Percentiles rank a stretch among this genome's conserved stretches.
Conservation (phyloP, 2,797 vertebrate species). For the Aplochiton taeniatus region DNA sequence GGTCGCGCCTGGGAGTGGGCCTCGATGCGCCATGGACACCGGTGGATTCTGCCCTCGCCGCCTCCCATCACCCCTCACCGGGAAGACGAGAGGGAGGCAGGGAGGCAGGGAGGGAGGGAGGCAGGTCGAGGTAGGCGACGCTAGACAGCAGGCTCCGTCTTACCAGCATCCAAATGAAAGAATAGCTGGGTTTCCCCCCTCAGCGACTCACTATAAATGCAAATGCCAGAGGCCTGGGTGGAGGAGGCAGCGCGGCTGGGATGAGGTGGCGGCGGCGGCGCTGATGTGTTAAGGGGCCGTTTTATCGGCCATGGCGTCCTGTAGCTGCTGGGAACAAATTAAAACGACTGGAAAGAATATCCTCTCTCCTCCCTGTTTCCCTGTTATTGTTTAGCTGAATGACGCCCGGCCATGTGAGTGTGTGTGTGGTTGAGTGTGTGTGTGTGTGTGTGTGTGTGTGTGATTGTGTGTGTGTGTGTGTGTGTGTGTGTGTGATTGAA, state of each 20-base stretch:
- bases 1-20: conserved; percentile 2
- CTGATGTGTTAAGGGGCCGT: conserved; percentile 40
- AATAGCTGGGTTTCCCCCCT: conserved; percentile 42
- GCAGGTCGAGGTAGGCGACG: conserved; percentile 12
- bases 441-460: not conserved
- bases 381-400: conserved; percentile 26
- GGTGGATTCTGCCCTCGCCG: conserved; percentile 12
- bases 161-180: conserved; percentile 49
- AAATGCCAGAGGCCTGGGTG: conserved; percentile 43
- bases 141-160: conserved; percentile 26
- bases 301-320: conserved; percentile 36
- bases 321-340: conserved; percentile 39
- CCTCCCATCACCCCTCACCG: not conserved
- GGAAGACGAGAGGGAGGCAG: conserved; percentile 1
- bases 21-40: conserved; percentile 11
- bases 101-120: not conserved
- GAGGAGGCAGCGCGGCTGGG: conserved; percentile 7
- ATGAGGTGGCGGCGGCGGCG: not conserved
- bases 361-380: conserved; percentile 12
- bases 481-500: conserved; percentile 11
- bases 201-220: conserved; percentile 47
- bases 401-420: not conserved
- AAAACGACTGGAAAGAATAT: conserved; percentile 35
- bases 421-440: not conserved
- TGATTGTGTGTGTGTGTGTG: too few species aligned